These are phyloP conservation scores for Fabriciana adippe DNA, from an alignment of 2,888 invertebrate species.

Conservation along the genomic window DNA sequence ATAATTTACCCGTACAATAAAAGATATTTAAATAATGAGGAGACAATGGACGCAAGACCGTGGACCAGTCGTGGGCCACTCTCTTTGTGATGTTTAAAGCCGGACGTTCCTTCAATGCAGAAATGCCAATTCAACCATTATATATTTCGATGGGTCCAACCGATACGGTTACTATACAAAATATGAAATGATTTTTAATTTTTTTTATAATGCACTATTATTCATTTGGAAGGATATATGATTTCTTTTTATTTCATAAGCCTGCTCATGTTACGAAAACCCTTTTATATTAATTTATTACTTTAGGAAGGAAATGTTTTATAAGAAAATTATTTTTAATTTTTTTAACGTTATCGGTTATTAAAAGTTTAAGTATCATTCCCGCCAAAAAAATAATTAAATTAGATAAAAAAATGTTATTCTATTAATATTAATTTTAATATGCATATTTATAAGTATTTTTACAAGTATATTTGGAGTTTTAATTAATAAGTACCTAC, in stretches of 20 bases:
- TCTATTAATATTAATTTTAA: too few species aligned
- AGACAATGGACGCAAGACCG: constrained; percentile 27
- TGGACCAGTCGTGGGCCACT: constrained; percentile 20
- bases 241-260: constrained; percentile 20
- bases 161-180: constrained; percentile 23
- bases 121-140: constrained; percentile 18
- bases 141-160: constrained; percentile 20
- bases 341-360: too few species aligned
- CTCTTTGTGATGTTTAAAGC: constrained; percentile 24
- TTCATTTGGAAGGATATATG: constrained; percentile 15
- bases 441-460: too few species aligned
- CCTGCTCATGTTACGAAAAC: constrained; percentile 8
- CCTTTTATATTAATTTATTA: constrained; percentile 9
- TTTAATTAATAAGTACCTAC: too few species aligned
- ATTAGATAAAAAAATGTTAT: too few species aligned
- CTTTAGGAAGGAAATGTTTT: neutral
- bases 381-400: too few species aligned
- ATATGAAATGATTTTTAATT: constrained; percentile 18
- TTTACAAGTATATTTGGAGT: too few species aligned
- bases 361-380: too few species aligned
- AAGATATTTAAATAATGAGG: constrained; percentile 33
- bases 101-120: constrained; percentile 26
- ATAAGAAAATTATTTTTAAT: constrained; percentile 1
- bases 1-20: constrained; percentile 25
- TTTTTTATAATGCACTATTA: constrained; percentile 17